phyloP scores from a whole-genome alignment of 1,140 invertebrate species.

The Acromyrmex charruanus region DNA sequence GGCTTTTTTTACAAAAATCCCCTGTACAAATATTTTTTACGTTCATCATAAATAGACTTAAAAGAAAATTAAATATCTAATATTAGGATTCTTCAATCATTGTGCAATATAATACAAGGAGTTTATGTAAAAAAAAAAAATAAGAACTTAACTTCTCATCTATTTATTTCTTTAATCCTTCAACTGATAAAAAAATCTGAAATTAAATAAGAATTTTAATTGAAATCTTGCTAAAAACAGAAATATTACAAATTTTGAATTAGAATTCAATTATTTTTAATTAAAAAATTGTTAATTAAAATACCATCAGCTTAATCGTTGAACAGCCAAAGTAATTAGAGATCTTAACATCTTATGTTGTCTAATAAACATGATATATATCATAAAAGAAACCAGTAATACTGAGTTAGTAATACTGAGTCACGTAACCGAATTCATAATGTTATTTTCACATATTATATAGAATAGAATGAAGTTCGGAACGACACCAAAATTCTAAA shows the following conservation, averaged over 20 bases:
- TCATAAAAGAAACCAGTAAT: conserved; percentile 21
- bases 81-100: not conserved
- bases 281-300: not conserved
- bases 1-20: no score
- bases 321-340: not conserved
- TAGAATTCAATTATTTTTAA: not conserved
- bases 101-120: not conserved
- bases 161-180: not conserved
- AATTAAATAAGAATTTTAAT: not conserved
- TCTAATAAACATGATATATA: no score
- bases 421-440: not conserved
- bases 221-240: not conserved
- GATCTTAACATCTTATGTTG: not conserved
- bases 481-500: not conserved
- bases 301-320: not conserved
- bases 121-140: not conserved
- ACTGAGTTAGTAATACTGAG: conserved; percentile 31
- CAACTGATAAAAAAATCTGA: not conserved
- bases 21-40: no score
- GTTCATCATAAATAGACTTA: no score
- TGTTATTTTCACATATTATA: not conserved
- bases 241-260: not conserved
- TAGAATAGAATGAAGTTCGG: no score
- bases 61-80: not conserved
- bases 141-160: not conserved